Evolutionary conservation across 2,888 invertebrate species (phyloP).

Genomic region (Erebia ligea): DNA sequence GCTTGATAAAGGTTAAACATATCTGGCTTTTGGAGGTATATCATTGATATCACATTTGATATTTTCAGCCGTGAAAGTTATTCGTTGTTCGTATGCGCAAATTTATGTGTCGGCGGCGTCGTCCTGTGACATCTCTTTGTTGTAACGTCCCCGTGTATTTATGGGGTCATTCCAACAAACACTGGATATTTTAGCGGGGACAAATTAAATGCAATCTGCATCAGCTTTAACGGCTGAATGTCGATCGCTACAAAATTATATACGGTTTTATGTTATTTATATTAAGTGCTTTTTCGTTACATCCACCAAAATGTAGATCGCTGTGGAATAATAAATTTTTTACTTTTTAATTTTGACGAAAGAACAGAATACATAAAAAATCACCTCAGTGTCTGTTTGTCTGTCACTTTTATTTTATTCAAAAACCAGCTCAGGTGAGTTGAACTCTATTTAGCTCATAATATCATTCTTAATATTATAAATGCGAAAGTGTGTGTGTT

Average conservation of each 20-base stretch:
- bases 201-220: conserved; percentile 52
- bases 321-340: too few relatives aligned
- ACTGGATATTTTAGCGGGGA: conserved; percentile 64
- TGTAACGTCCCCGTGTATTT: conserved; percentile 73
- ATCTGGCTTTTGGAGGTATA: neutral
- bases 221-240: conserved; percentile 31
- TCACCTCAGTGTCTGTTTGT: too few relatives aligned
- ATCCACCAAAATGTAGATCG: neutral
- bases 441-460: too few relatives aligned
- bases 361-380: too few relatives aligned
- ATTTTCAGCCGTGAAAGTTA: conserved; percentile 74
- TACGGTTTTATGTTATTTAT: conserved; percentile 16
- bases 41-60: conserved; percentile 66
- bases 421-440: too few relatives aligned
- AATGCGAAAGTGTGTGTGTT: too few relatives aligned
- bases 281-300: neutral
- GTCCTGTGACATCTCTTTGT: conserved; percentile 66
- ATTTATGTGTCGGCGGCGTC: conserved; percentile 66
- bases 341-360: too few relatives aligned
- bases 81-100: conserved; percentile 46
- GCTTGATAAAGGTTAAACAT: neutral
- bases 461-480: too few relatives aligned
- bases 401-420: too few relatives aligned
- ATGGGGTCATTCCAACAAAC: conserved; percentile 73
- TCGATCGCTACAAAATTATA: conserved; percentile 34